A percentile compares a stretch with the other conserved stretches of the same genome.
Conservation (phyloP, 2,113 vertebrate genomes). For the Benitochromis conjunctus region DNA sequence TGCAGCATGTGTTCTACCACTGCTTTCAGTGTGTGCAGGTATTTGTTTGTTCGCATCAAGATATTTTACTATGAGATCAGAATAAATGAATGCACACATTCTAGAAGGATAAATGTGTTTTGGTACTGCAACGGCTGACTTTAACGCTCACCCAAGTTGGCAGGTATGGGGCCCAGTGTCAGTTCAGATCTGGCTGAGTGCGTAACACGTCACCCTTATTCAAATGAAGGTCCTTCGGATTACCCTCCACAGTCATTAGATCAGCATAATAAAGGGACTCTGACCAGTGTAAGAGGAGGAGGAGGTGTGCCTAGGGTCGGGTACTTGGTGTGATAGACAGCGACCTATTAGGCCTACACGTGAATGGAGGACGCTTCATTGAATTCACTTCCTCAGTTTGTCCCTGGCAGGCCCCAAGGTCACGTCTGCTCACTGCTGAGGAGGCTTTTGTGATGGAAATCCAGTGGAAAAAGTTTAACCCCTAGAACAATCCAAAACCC, state of each 20-base stretch:
- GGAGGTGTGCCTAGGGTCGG: constrained; percentile 14
- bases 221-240: constrained; percentile 50
- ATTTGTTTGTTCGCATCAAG: neutral
- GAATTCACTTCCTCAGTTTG: constrained; percentile 63
- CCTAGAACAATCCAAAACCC: constrained; percentile 51
- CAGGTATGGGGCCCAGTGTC: constrained; percentile 32
- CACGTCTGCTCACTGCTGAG: constrained; percentile 55
- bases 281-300: constrained; percentile 20
- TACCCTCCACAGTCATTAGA: constrained; percentile 61
- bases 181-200: constrained; percentile 20
- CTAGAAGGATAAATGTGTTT: neutral
- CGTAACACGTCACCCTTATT: constrained; percentile 30
- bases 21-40: neutral
- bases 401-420: constrained; percentile 64
- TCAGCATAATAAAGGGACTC: constrained; percentile 70
- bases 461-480: constrained; percentile 63
- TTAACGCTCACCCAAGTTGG: constrained; percentile 28
- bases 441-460: constrained; percentile 76
- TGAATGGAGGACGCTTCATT: constrained; percentile 52
- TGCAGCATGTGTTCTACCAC: neutral
- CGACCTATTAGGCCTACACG: constrained; percentile 51
- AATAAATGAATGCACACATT: neutral
- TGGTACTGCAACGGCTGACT: neutral
- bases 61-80: neutral
- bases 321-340: constrained; percentile 46